These are phyloP conservation scores for Pelmatolapia mariae DNA, from an alignment of 2,113 vertebrate genomes.

Conservation along the genomic window DNA sequence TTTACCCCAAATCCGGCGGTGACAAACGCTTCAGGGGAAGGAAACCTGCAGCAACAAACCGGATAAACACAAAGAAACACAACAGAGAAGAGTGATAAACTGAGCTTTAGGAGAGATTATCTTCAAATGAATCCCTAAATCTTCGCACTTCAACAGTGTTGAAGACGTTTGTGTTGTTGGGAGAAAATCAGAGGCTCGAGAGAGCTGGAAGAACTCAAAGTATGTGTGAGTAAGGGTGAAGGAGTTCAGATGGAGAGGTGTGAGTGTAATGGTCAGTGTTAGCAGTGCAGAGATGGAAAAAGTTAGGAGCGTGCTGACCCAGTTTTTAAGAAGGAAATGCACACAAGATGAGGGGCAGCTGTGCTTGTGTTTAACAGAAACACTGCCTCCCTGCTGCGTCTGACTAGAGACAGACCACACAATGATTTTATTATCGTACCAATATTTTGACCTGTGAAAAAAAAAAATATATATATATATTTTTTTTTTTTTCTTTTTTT, in stretches of 20 bases:
- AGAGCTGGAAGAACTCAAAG: not conserved
- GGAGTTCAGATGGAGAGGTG: not conserved
- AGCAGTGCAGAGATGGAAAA: conserved; percentile 27
- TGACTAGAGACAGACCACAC: not conserved
- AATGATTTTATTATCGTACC: not conserved
- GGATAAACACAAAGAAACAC: not conserved
- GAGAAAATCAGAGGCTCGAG: not conserved
- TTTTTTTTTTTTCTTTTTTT: too few relatives aligned
- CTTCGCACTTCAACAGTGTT: not conserved
- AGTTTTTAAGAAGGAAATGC: conserved; percentile 11
- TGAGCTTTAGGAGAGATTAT: not conserved
- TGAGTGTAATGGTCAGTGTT: not conserved
- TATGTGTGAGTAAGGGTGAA: not conserved
- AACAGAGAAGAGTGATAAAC: not conserved
- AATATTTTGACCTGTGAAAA: not conserved
- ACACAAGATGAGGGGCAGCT: not conserved
- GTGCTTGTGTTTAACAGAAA: not conserved
- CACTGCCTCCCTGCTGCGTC: not conserved
- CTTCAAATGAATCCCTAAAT: not conserved
- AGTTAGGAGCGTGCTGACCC: conserved; percentile 20
- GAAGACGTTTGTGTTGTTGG: not conserved
- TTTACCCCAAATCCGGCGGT: not conserved
- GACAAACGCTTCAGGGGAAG: not conserved
- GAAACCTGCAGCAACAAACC: not conserved
- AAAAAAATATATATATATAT: not conserved